Evolutionary conservation across 2,113 vertebrate genomes (phyloP), one percentile per base, ranked within the genome.

Genomic region (Herpailurus yagouaroundi): DNA sequence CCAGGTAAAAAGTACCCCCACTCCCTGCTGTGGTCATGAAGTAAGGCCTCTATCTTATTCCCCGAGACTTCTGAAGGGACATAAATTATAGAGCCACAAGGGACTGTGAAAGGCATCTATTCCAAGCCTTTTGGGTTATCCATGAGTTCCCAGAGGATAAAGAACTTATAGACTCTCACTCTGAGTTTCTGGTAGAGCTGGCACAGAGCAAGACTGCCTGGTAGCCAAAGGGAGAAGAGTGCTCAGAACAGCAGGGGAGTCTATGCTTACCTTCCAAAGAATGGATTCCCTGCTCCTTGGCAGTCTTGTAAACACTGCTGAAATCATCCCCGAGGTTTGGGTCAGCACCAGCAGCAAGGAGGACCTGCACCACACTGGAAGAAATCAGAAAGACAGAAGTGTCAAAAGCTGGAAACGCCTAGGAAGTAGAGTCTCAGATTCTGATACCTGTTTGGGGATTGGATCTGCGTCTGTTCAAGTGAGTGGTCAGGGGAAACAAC

Each of bases 291-390:
- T 99, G 99, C 85, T 99, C 99, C 97, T 99, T 99, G 31, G 99
- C 99, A 0, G 98, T 99, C 98, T 99, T 99, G 19, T 99, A 99
- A 79, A 99, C 99, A 21, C 99, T 99, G 98, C 99, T 99, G 98
- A 99, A 99, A 80, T 99, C 98, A 8, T 99, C 99, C 0, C 99
- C 99, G 0, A 99, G 98, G 97, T 99, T 99, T 25, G 99, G 99
- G 92, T 99, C 99, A 0, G 99, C 99, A 0, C 99, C 99, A 0
- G 99, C 99, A 18, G 99, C 99, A 0, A 99, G 99, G 69, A 99
- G 98, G 76, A 99, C 97, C 98, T 99, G 99, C 86, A 99, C 99
- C 97, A 99, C 98, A 7, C 99, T 99, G 98, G 33, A 97, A 94
- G 19, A 95, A 96, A 97, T 73, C 79, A 97, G 93, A 95, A 93